Evolutionary conservation across 1,140 invertebrate species (phyloP), one percentile per base, ranked within the genome.

Genomic region (Drosophila aff.): DNA sequence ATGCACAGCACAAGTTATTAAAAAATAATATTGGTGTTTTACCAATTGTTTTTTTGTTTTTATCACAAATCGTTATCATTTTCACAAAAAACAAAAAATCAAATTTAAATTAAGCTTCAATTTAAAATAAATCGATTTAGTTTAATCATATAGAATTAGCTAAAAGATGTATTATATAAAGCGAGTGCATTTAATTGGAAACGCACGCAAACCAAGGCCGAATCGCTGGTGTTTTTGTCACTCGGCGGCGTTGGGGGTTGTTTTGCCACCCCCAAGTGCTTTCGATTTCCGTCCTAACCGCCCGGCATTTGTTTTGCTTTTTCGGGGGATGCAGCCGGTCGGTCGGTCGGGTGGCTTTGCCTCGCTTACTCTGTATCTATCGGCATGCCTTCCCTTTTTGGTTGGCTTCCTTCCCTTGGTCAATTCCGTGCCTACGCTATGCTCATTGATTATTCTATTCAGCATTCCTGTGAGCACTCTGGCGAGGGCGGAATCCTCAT

Each of bases 371-470:
- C 64, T 43, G 81, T 85, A 74, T 90, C 85, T 80, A 90, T 90
- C 86, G 85, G 85, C 79, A 90, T 90, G 82, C 78, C 78, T 76
- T 58, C 75, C 49, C 52, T 53, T 73, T 5, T 90, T 89, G 67
- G 84, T 89, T 89, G 84, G 84, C 84, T 89, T 91, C 84, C 79
- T 89, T 91, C 77, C 79, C 75, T 76, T 71, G 86, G 85, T 79
- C 78, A 76, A 63, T 82, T 59, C 50, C 82, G 73, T 87, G 79
- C 68, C 76, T 84, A 61, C 52, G 76, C 28, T 73, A 40, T 28
- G 53, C 63, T 71, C 85, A 90, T 90, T 90, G 86, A 90, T 90
- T 90, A 90, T 90, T 90, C 81, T 73, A 52, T 63, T 44, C 46
- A 59, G 64, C 74, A 77, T 80, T 73, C 71, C 71, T 73, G 71